Evolutionary conservation across 2,797 vertebrate species (phyloP), one percentile per base, ranked within the genome.

Genomic region (Manis crassicaudata): DNA sequence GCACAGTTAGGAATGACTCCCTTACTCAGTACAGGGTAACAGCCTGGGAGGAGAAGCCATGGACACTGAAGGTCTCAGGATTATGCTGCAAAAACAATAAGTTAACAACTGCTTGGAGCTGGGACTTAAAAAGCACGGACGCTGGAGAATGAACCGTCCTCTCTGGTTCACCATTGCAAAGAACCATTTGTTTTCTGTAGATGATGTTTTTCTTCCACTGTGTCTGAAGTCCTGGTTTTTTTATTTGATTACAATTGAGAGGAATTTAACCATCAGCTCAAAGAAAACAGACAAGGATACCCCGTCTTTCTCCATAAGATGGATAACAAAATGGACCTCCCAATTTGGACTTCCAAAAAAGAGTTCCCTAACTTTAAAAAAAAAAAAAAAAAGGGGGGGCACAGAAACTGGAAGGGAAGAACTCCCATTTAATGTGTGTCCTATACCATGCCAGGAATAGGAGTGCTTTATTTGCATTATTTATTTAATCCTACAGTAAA

Each of bases 111-210:
- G 21, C 50, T 77, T 89, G 94, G 62, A 92, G 40, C 90, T 72
- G 20, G 56, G 27, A 25, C 60, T 68, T 84, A 70, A 67, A 89
- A 46, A 92, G 65, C 23, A 67, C 11, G 17, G 62, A 83, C 40
- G 25, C 29, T 25, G 37, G 77, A 88, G 29, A 79, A 60, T 35
- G 20, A 83, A 20, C 23, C 11, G 35, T 92, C 84, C 68, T 43
- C 7, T 81, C 9, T 85, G 37, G 62, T n/a, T 92, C 11, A 0
- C 67, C 95, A 70, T 92, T 97, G 37, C 88, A 94, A 97, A 94
- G 70, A 88, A 52, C 13, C 1, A 2, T 50, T 50, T 93, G 7
- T 88, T 95, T 35, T 79, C 29, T 79, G 23, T 65, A 2, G 13
- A 7, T 43, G 2, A 1, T 90, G 73, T 5, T 62, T 52, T 50